A percentile compares a stretch with the other conserved stretches of the same genome.
Evolutionary conservation across 2,888 invertebrate genomes (phyloP).

Genomic region (Pseudococcus viburni): DNA sequence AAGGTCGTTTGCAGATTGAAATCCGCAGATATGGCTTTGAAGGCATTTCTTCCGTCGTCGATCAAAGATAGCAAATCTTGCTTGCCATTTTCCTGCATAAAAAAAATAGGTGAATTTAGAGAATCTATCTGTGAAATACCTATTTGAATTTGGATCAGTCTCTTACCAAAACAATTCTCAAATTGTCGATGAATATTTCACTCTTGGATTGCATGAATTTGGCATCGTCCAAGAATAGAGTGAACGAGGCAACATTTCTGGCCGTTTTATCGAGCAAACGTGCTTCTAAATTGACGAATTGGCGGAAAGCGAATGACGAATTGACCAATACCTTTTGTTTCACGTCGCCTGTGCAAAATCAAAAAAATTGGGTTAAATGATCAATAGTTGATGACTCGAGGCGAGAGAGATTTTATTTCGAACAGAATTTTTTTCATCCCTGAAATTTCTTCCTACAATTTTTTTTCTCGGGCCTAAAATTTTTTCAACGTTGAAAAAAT

Average conservation of each 20-base stretch:
- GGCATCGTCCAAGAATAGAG: constrained; percentile 49
- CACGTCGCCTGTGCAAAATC: constrained; percentile 3
- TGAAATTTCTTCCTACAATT: no score
- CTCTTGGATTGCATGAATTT: constrained; percentile 58
- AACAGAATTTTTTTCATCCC: no score
- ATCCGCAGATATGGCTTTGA: constrained; percentile 23
- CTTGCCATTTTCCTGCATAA: constrained; percentile 52
- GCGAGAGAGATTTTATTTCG: no score
- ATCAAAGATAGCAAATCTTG: constrained; percentile 41
- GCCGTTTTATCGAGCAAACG: constrained; percentile 22
- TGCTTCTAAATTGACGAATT: constrained; percentile 4
- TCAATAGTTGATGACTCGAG: not conserved
- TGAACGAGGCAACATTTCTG: constrained; percentile 21
- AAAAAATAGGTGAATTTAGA: not conserved
- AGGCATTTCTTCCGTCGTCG: not conserved
- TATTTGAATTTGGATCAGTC: not conserved
- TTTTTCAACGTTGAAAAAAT: no score
- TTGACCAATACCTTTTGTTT: constrained; percentile 40
- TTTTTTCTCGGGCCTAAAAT: no score
- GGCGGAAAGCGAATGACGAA: constrained; percentile 15
- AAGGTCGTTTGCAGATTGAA: constrained; percentile 14
- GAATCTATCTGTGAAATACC: not conserved
- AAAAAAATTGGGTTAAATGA: not conserved
- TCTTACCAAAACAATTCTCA: constrained; percentile 46
- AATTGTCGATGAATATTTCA: constrained; percentile 59